Conservation (phyloP, 2,888 invertebrate species). For the Bruchidius siliquastri region DNA sequence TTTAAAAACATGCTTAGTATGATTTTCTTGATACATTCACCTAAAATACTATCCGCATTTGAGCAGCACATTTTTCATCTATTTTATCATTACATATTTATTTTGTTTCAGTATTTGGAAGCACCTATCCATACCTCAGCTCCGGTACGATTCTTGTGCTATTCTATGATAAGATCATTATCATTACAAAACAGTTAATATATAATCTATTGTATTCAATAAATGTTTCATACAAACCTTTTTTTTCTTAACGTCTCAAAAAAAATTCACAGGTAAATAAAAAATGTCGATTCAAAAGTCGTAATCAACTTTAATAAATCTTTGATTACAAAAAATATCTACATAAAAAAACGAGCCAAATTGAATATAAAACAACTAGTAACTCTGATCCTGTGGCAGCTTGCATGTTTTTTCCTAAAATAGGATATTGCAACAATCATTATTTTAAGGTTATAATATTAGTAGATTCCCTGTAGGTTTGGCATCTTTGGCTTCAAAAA, state of each 20-base stretch:
- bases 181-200: slow-evolving; percentile 28
- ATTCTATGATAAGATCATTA: slow-evolving; percentile 36
- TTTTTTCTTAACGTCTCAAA: background rate
- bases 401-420: slow-evolving; percentile 24
- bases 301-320: slow-evolving; percentile 37
- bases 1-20: too few relatives aligned
- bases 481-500: slow-evolving; percentile 3
- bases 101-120: slow-evolving; percentile 39
- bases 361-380: slow-evolving; percentile 28
- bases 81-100: too few relatives aligned
- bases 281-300: slow-evolving; percentile 8
- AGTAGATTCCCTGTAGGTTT: background rate
- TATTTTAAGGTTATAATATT: background rate
- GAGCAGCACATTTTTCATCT: too few relatives aligned
- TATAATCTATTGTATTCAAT: background rate
- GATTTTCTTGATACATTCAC: too few relatives aligned
- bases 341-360: slow-evolving; percentile 32
- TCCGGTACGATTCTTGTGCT: slow-evolving; percentile 38
- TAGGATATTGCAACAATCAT: slow-evolving; percentile 10
- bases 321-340: slow-evolving; percentile 36
- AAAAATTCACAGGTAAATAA: background rate
- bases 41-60: too few relatives aligned
- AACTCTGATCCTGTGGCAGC: slow-evolving; percentile 20
- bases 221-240: background rate
- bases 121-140: slow-evolving; percentile 41